phyloP scores from a whole-genome alignment of 2,113 vertebrate genomes.

The Xiphophorus hellerii region DNA sequence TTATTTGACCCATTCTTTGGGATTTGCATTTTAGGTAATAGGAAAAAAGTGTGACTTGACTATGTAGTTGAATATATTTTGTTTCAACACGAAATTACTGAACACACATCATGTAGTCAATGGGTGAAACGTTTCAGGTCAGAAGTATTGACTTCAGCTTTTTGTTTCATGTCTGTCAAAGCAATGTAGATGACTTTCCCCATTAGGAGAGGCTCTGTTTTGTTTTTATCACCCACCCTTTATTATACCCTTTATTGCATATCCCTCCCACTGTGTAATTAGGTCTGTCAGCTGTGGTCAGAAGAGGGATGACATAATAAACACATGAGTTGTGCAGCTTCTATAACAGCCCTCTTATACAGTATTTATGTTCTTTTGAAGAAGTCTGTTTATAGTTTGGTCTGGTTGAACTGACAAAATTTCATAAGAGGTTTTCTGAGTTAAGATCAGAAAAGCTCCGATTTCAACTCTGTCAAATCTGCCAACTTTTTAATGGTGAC shows the following conservation, averaged over 20 bases:
- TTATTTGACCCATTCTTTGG: background rate
- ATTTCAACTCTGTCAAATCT: conserved; percentile 57
- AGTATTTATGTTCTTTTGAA: conserved; percentile 23
- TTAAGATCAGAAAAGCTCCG: conserved; percentile 26
- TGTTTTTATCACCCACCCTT: too few species aligned
- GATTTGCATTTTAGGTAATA: background rate
- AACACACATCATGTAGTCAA: too few species aligned
- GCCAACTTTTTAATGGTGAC: conserved; percentile 46
- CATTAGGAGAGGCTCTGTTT: too few species aligned
- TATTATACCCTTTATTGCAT: background rate
- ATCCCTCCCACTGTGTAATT: conserved; percentile 41
- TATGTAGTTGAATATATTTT: too few species aligned
- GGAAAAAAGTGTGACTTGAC: too few species aligned
- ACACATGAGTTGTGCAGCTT: conserved; percentile 10
- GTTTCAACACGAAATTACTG: too few species aligned
- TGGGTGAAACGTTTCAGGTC: too few species aligned
- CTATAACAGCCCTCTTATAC: conserved; percentile 6
- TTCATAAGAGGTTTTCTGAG: conserved; percentile 47
- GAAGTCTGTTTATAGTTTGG: conserved; percentile 10
- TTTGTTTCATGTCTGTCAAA: too few species aligned
- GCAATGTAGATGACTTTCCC: too few species aligned
- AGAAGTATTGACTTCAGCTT: too few species aligned
- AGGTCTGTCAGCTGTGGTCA: conserved; percentile 25
- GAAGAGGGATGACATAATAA: conserved; percentile 21
- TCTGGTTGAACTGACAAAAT: conserved; percentile 32